Evolutionary conservation across 2,888 invertebrate species (phyloP).

Genomic region (Sabatieria punctata): DNA sequence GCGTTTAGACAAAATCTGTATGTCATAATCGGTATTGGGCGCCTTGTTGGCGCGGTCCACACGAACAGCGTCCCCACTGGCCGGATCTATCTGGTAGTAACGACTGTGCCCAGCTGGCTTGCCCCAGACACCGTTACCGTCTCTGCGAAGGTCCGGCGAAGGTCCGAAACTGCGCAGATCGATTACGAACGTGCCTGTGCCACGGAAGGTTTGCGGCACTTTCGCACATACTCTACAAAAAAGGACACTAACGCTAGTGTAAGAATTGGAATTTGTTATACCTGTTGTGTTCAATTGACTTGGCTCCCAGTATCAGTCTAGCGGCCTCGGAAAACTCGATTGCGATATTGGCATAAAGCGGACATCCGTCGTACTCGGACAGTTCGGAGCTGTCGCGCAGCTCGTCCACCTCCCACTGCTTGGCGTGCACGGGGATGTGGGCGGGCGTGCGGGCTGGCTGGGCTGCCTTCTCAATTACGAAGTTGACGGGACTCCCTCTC

Average conservation of each 20-base stretch:
- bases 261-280: too few relatives aligned
- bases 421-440: too few relatives aligned
- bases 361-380: conserved; percentile 14
- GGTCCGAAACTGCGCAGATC: conserved; percentile 10
- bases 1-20: conserved; percentile 15
- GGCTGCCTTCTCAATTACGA: too few relatives aligned
- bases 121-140: conserved; percentile 17
- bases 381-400: too few relatives aligned
- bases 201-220: conserved; percentile 16
- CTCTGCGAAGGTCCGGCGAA: conserved; percentile 13
- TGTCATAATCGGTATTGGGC: too few relatives aligned
- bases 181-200: conserved; percentile 17
- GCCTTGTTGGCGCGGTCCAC: conserved; percentile 14
- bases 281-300: conserved; percentile 12
- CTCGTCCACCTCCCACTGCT: too few relatives aligned
- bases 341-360: conserved; percentile 13
- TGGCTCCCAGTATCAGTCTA: conserved; percentile 16
- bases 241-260: not conserved
- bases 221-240: conserved; percentile 13
- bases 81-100: conserved; percentile 14
- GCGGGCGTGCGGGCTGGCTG: too few relatives aligned
- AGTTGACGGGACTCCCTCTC: conserved; percentile 12
- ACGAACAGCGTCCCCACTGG: conserved; percentile 14
- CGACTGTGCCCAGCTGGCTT: conserved; percentile 17
- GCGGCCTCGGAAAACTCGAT: conserved; percentile 15